These are phyloP conservation scores for Crax fasciolata DNA, from an alignment of 2,797 vertebrate genomes.

Conservation along the genomic window DNA sequence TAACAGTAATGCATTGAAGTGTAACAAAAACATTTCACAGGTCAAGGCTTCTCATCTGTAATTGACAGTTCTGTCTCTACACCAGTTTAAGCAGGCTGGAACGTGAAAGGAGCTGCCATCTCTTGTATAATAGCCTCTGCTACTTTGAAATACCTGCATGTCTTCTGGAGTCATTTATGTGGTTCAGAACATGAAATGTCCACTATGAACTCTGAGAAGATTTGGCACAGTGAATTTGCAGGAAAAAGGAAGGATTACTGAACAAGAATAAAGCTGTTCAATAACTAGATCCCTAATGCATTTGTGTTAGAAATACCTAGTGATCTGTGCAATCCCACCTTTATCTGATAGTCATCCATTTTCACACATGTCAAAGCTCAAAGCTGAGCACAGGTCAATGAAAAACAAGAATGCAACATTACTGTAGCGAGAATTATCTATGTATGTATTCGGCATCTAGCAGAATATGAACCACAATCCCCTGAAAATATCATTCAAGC, in stretches of 20 bases:
- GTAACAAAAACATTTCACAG: constrained; percentile 42
- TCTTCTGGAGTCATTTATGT: background rate
- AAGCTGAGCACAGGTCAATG: background rate
- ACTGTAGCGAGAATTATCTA: background rate
- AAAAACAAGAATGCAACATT: background rate
- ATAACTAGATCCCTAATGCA: background rate
- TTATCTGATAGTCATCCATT: background rate
- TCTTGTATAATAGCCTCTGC: background rate
- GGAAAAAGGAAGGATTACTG: background rate
- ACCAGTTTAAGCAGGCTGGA: background rate
- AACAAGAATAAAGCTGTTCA: constrained; percentile 17
- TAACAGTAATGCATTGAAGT: constrained; percentile 39
- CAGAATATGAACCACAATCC: background rate
- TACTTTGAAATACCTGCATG: background rate
- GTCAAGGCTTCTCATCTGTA: constrained; percentile 43
- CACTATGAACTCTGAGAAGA: background rate
- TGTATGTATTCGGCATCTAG: background rate
- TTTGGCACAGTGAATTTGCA: background rate
- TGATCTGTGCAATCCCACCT: background rate
- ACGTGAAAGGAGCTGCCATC: background rate
- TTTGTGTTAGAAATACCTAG: background rate
- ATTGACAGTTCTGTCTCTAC: background rate
- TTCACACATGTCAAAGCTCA: background rate
- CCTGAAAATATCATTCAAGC: background rate
- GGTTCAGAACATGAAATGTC: background rate